Base-by-base conservation (phyloP, 2,113 vertebrate species). In the Limanda limanda region DNA sequence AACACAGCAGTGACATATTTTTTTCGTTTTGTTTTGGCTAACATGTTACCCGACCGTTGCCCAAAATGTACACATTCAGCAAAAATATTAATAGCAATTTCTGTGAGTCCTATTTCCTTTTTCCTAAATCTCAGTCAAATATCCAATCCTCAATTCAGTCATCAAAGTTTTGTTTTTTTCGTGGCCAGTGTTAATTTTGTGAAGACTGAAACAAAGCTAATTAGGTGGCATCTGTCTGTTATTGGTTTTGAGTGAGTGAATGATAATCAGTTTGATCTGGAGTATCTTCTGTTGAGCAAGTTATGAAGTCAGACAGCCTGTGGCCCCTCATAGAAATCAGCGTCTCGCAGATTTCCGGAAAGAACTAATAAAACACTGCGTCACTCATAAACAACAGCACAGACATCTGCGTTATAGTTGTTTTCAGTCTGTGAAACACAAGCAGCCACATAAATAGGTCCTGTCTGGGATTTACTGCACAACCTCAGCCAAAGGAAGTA, bases 281-380 rank as follows among this genome's bases (percentile, higher is more conserved):
- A 69, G 54, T 20, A 13, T 42, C 3, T 25, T 60, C 2, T 24
- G 40, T 57, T 66, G 59, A 54, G 57, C 20, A 68, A 85, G 55
- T 74, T 66, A 72, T 87, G 68, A 75, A 47, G 20, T 69, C 63
- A 70, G 75, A 69, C 11, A 5, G 76, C 48, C 37, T 65, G 71
- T 61, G 68, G 82, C 74, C 82, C 89, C 68, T 31, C 62, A 27
- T 88, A 86, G 90, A 91, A 93, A 90, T 91, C 84, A 88, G 35
- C 40, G 9, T 76, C 78, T 79, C 51, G 54, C 27, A 79, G 45
- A 51, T 61, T 62, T 68, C 63, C 42, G 27, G 37, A 18, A 51
- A 68, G 42, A 77, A 67, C 58, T 0, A 31, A 31, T 31, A 48
- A 77, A 67, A 78, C 25, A 24, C 11, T 74, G 56, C 21, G 67